These are phyloP conservation scores for Smithornis capensis DNA, from an alignment of 2,113 vertebrate genomes.

Conservation along the genomic window DNA sequence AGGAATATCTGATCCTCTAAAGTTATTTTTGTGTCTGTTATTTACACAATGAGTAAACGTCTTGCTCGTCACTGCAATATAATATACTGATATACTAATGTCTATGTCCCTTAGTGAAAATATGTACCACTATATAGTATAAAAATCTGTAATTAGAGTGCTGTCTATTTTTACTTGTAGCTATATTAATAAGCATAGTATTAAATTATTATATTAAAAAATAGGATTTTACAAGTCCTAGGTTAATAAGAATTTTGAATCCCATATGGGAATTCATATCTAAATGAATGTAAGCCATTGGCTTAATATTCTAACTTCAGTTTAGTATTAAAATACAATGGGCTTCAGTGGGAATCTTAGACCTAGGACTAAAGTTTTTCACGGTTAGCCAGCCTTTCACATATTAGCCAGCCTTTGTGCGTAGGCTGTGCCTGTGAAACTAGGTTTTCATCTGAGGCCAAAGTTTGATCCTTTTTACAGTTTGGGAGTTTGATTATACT, in stretches of 20 bases:
- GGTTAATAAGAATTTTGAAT: background rate
- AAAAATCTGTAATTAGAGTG: background rate
- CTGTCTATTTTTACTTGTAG: background rate
- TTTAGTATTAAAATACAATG: background rate
- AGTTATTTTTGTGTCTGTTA: background rate
- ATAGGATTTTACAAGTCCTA: background rate
- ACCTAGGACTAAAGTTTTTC: background rate
- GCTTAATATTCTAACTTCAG: background rate
- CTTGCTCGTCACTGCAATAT: background rate
- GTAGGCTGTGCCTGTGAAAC: background rate
- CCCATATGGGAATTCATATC: background rate
- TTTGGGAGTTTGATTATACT: background rate
- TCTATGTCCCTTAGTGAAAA: background rate
- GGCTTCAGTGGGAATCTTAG: background rate
- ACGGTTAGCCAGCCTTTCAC: background rate
- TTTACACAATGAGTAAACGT: background rate
- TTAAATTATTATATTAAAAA: background rate
- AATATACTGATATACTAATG: background rate
- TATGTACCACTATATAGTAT: background rate
- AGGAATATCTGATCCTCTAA: background rate
- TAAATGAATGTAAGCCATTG: background rate
- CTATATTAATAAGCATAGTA: background rate
- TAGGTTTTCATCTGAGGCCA: background rate
- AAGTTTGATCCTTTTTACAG: background rate
- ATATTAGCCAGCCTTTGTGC: background rate